Base-by-base conservation (phyloP, 2,797 vertebrate species). In the Alcedo atthis region DNA sequence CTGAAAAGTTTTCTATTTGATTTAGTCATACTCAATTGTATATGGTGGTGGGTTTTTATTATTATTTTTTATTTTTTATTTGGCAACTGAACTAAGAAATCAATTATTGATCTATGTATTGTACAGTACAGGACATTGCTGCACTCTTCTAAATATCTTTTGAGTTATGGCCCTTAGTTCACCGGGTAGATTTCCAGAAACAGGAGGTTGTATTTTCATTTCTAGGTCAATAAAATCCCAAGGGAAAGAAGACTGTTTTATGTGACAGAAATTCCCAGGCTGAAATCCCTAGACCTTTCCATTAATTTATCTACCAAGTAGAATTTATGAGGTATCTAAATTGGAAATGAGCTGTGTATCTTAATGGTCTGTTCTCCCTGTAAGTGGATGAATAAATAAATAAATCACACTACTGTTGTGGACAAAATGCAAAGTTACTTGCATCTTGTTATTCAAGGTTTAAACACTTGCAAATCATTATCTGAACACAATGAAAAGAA, bases 271-370 rank as follows among this genome's bases (percentile, higher is more conserved):
- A 53, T 82, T 88, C 51, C 59, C 49, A 46, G 32, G 33, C 7
- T 75, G 46, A 88, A 78, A 91, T 55, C 15, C 33, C 18, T 75
- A 81, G 43, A 71, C 30, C 15, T 83, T 87, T 71, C 81, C 19
- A 68, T 69, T 90, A 73, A 78, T 92, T 92, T 90, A 74, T 85
- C 51, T 74, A 76, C 37, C 53, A 93, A 58, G 62, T 5, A 87
- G 80, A 90, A 78, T 86, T 94, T 87, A 92, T 70, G 55, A 92
- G 61, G 48, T 71, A 68, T 87, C 69, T 95, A 90, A 93, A 93
- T 76, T 87, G 83, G 80, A 95, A 94, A 95, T 85, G 37, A 85
- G 57, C 80, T n/a, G 37, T 33, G 40, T 69, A 79, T 79, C 73
- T 88, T 92, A 87, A 73, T 64, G 53, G 16, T 46, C 49, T 85